A percentile compares a stretch with the other conserved stretches of the same genome.
These are phyloP conservation scores for Caenorhabditis sulstoni DNA, from an alignment of 2,888 invertebrate species.

Conservation along the genomic window DNA sequence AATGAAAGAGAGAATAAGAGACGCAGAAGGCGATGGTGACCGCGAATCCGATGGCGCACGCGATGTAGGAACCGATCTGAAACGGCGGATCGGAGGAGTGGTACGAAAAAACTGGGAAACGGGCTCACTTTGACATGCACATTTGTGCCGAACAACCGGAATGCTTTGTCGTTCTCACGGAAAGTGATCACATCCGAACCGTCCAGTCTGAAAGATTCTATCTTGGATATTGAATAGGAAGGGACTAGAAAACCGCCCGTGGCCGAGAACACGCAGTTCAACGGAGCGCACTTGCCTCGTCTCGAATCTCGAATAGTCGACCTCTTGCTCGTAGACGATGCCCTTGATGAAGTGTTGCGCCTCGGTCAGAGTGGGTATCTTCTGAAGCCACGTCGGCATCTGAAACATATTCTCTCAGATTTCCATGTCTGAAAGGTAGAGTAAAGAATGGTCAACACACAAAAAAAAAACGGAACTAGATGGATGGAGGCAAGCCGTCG, in stretches of 20 bases:
- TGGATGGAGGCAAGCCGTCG: too few species aligned
- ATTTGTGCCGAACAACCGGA: constrained; percentile 69
- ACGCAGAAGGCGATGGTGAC: constrained; percentile 58
- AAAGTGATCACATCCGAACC: constrained; percentile 68
- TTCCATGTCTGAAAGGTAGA: too few species aligned
- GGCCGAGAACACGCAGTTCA: constrained; percentile 2
- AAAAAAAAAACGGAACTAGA: too few species aligned
- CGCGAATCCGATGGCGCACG: constrained; percentile 55
- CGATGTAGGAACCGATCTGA: constrained; percentile 57
- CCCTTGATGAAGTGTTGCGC: constrained; percentile 57
- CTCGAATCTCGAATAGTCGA: constrained; percentile 68
- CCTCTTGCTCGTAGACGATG: constrained; percentile 64
- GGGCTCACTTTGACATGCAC: constrained; percentile 67
- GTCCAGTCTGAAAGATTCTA: constrained; percentile 63
- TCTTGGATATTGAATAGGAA: too few species aligned
- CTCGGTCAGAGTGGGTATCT: constrained; percentile 44
- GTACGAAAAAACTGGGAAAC: not conserved
- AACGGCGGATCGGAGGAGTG: constrained; percentile 50
- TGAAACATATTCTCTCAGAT: constrained; percentile 7
- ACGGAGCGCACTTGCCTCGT: constrained; percentile 43
- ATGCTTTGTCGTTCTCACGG: constrained; percentile 69
- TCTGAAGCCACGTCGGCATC: constrained; percentile 48
- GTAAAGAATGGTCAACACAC: too few species aligned
- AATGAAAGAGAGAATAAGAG: constrained; percentile 54
- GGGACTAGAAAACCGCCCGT: too few species aligned